Evolutionary conservation across 2,797 vertebrate genomes (phyloP).

Genomic region (Euthynnus affinis): DNA sequence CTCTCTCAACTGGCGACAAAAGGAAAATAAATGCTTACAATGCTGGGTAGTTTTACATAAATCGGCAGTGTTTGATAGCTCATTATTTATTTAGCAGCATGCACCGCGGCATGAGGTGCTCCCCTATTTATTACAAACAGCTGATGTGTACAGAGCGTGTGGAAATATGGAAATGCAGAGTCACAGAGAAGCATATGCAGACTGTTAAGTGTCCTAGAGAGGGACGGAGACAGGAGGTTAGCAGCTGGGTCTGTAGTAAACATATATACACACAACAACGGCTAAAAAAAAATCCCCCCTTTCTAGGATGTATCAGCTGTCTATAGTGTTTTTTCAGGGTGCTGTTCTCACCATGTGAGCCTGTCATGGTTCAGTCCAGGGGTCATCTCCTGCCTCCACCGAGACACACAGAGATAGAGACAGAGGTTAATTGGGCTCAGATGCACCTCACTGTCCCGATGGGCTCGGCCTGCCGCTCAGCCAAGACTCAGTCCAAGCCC

Average conservation of each 20-base stretch:
- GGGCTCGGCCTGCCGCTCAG: constrained; percentile 41
- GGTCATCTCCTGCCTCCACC: constrained; percentile 31
- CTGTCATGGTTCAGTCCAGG: constrained; percentile 42
- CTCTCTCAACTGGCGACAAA: constrained; percentile 40
- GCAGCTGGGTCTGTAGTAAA: neutral
- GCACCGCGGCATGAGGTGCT: constrained; percentile 26
- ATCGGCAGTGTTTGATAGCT: constrained; percentile 59
- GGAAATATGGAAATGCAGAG: constrained; percentile 31
- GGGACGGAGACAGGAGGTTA: neutral
- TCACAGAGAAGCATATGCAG: neutral
- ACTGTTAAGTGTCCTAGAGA: constrained; percentile 12
- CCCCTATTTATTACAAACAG: constrained; percentile 49
- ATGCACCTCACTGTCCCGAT: constrained; percentile 35
- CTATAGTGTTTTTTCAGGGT: constrained; percentile 23
- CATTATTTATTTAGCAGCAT: constrained; percentile 63
- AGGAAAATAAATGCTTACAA: constrained; percentile 55
- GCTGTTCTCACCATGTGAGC: constrained; percentile 18
- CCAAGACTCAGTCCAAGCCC: constrained; percentile 36
- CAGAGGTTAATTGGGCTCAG: constrained; percentile 73
- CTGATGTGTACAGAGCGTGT: constrained; percentile 26
- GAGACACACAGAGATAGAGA: constrained; percentile 53
- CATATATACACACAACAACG: constrained; percentile 21
- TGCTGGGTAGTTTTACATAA: constrained; percentile 43
- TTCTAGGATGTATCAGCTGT: neutral
- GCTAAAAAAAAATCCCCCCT: neutral